Evolutionary conservation across 2,797 vertebrate species (phyloP), one percentile per base, ranked within the genome.

Genomic region (Lepidocolaptes lacrymiger): DNA sequence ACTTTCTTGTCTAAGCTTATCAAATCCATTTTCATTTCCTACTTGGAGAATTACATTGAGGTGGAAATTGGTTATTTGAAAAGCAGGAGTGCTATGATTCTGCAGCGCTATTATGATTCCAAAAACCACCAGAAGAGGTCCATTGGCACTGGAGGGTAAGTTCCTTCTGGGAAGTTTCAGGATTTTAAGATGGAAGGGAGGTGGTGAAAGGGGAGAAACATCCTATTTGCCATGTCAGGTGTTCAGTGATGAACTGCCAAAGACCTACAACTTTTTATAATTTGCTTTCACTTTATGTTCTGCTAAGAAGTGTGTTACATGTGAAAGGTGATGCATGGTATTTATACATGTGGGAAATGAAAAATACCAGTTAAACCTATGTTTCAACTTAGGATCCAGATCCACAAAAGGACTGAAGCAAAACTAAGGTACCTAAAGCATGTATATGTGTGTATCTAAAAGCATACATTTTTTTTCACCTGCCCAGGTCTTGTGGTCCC

Each of bases 71-170:
- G 99, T 61, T 99, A 99, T 97, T 98, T 99, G 94, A 99, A 98
- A 97, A 99, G 97, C 63, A 98, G 99, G 93, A 99, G 99, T 87
- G 98, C 99, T 72, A 98, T 98, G 98, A 99, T 99, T 96, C 98
- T 99, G 51, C 99, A 99, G 89, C 98, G 99, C 83, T 99, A 99
- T 97, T 99, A 99, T n/a, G 99, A 99, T 97, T 99, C 99, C 63
- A 99, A 99, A 98, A 99, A 99, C 97, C 99, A 99, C 98, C 99
- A 99, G 91, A 99, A 99, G 98, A 99, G 99, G 85, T 97, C 98
- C 20, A 98, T 99, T 89, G 99, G 99, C 87, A 98, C 98, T 39
- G 99, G 99, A 97, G 99, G 99, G 99, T 99, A 89, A 97, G 99
- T 97, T 79, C 87, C 77, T 94, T 82, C 56, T 44, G 56, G 88